These are phyloP conservation scores for Stenchaetothrips biformis DNA, from an alignment of 2,888 invertebrate species.

Conservation along the genomic window DNA sequence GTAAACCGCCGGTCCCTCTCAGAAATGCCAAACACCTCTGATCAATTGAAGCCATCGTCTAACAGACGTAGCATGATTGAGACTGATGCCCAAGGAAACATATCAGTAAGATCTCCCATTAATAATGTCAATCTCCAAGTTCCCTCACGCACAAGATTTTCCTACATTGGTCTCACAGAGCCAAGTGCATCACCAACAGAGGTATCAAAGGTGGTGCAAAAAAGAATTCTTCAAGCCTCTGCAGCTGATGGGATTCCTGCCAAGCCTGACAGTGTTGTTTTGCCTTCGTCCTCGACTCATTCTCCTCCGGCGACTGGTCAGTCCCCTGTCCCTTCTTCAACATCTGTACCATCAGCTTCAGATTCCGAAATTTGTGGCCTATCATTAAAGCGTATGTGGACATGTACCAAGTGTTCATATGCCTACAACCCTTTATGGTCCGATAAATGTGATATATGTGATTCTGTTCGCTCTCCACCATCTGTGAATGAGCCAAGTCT, in stretches of 20 bases:
- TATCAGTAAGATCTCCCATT: constrained; percentile 46
- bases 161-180: constrained; percentile 43
- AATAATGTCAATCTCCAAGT: constrained; percentile 48
- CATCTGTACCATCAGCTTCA: constrained; percentile 1
- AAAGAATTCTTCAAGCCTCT: constrained; percentile 43
- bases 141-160: constrained; percentile 41
- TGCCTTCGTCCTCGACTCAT: constrained; percentile 48
- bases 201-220: constrained; percentile 43
- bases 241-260: neutral
- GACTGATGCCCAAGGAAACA: constrained; percentile 39
- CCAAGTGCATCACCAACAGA: constrained; percentile 39
- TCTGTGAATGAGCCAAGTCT: constrained; percentile 60
- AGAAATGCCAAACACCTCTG: constrained; percentile 45
- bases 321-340: neutral
- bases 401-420: constrained; percentile 82
- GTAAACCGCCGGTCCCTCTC: constrained; percentile 50
- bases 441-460: constrained; percentile 77
- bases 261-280: neutral
- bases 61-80: constrained; percentile 39
- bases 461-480: constrained; percentile 58
- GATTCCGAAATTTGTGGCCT: neutral
- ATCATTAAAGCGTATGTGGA: constrained; percentile 63
- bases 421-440: constrained; percentile 79
- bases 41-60: constrained; percentile 36
- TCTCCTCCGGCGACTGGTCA: constrained; percentile 47